Percentiles rank a stretch among this genome's conserved stretches.
Evolutionary conservation across 2,888 invertebrate species (phyloP).

Genomic region (Ditylenchus weischeri): DNA sequence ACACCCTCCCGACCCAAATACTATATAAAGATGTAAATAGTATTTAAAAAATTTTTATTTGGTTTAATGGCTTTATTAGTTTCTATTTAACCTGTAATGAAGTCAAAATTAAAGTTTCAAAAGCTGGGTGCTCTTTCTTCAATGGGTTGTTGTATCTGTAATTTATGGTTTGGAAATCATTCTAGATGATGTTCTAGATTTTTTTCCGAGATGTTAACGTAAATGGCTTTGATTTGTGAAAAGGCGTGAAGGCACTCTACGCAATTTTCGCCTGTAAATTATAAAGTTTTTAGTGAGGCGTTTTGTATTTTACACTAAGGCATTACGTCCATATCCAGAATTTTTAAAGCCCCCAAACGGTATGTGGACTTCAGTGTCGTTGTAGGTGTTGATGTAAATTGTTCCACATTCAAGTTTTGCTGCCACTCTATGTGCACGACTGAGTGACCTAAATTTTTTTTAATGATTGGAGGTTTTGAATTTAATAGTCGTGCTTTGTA

Average conservation of each 20-base stretch:
- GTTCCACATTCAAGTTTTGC: slow-evolving; percentile 63
- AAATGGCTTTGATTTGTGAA: slow-evolving; percentile 65
- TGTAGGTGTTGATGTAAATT: slow-evolving; percentile 66
- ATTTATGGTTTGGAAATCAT: neutral
- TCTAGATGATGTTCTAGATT: neutral
- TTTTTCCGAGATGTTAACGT: slow-evolving; percentile 59
- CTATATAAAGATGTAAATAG: too few relatives aligned
- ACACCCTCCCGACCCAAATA: too few relatives aligned
- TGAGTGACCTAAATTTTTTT: slow-evolving; percentile 47
- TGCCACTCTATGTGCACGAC: slow-evolving; percentile 63
- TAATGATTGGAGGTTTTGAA: slow-evolving; percentile 2
- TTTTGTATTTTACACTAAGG: too few relatives aligned
- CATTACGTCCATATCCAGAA: slow-evolving; percentile 63
- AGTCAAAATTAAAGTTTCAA: too few relatives aligned
- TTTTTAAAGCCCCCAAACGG: slow-evolving; percentile 66
- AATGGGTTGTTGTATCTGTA: too few relatives aligned
- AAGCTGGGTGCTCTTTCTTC: too few relatives aligned
- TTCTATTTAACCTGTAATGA: too few relatives aligned
- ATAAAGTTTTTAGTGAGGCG: too few relatives aligned
- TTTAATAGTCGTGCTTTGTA: slow-evolving; percentile 60
- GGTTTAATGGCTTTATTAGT: too few relatives aligned
- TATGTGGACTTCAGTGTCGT: slow-evolving; percentile 63
- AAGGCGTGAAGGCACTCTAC: slow-evolving; percentile 62
- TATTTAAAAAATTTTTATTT: too few relatives aligned
- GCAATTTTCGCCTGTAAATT: slow-evolving; percentile 61